These are phyloP conservation scores for Nudaria mundana DNA, from an alignment of 2,888 invertebrate genomes.

Conservation along the genomic window DNA sequence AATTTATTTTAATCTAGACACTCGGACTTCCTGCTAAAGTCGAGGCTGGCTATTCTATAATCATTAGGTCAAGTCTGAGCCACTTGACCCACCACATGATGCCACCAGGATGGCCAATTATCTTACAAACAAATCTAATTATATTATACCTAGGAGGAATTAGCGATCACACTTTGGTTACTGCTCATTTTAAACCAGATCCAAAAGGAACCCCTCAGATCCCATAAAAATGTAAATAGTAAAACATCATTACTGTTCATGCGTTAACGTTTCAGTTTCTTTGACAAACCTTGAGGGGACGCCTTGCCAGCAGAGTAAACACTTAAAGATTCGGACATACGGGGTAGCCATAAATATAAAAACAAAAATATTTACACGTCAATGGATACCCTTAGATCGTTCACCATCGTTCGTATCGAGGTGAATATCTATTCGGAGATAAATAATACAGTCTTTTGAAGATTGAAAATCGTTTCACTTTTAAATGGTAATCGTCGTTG, in stretches of 20 bases:
- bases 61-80: too few species aligned
- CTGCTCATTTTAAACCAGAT: slow-evolving; percentile 3
- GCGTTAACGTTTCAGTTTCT: slow-evolving; percentile 35
- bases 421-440: too few species aligned
- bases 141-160: background rate
- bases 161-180: background rate
- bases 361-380: slow-evolving; percentile 51
- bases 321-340: slow-evolving; percentile 23
- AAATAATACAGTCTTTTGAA: slow-evolving; percentile 21
- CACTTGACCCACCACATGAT: too few species aligned
- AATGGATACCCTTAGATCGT: slow-evolving; percentile 34
- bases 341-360: slow-evolving; percentile 42
- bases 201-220: slow-evolving; percentile 9
- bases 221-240: slow-evolving; percentile 39
- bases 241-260: slow-evolving; percentile 33
- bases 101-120: too few species aligned
- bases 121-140: too few species aligned
- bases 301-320: slow-evolving; percentile 33
- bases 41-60: too few species aligned
- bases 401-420: too few species aligned
- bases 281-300: slow-evolving; percentile 33
- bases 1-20: too few species aligned
- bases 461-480: slow-evolving; percentile 18
- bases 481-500: slow-evolving; percentile 31
- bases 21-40: too few species aligned